Base-by-base conservation (phyloP, 1,140 invertebrate genomes). In the Brachionus rubens region DNA sequence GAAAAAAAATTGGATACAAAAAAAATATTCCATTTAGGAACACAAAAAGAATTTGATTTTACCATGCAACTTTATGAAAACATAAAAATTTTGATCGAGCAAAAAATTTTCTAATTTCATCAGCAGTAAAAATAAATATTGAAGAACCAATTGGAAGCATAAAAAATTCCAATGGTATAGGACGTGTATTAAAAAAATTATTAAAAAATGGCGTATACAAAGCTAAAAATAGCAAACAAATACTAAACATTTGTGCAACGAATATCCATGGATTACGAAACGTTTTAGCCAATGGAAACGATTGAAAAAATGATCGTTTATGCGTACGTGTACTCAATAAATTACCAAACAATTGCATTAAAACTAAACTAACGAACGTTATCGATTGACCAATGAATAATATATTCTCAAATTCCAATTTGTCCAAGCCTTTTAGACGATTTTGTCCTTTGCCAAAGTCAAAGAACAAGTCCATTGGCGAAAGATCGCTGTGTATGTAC, bases 41-140 rank as follows among this genome's bases (percentile, higher is more conserved):
- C 9, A 36, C 3, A 36, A 36, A 36, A 36, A 26, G 9, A 26
- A 52, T 6, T n/a, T 36, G 19, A 59, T 6, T 6, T 59, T 65
- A 65, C 59, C 59, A 65, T n/a, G 59, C 59, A 24, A 65, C 36
- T 41, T 65, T 65, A 41, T 65, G 59, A 41, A 65, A 41, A 43
- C 26, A 65, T 65, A 65, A 65, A 65, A 65, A 65, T 65, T 65
- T 65, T 43, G 59, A 41, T 4, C 59, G 21, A 7, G 30, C 59
- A 65, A 65, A 65, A 43, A 65, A 43, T 65, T 65, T 65, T 43
- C 59, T 65, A 65, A 65, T 65, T 65, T 65, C 59, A 65, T 65
- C 59, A 24, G 41, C 19, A 46, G 36, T 65, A 65, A 65, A 65
- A 46, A 65, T 65, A 24, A 65, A n/a, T 43, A 65, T 59, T 4